Conservation (phyloP, 2,113 vertebrate species). For the Sylvia atricapilla region DNA sequence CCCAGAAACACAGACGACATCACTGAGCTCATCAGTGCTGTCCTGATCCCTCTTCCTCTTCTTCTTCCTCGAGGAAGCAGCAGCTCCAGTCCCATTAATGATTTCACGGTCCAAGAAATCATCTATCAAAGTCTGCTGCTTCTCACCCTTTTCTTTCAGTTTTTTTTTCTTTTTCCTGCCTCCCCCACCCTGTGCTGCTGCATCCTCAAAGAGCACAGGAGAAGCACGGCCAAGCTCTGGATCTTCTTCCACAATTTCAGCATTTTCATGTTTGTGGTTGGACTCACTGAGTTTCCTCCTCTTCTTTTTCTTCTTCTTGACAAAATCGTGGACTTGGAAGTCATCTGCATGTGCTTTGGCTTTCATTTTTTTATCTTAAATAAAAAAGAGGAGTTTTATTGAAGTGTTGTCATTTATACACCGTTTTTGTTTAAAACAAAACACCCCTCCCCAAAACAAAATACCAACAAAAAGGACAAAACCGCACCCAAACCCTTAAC, state of each 20-base stretch:
- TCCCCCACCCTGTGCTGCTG: not conserved
- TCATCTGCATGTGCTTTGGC: not conserved
- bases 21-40: not conserved
- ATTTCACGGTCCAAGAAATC: not conserved
- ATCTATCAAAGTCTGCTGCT: not conserved
- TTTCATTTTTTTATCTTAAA: slow-evolving; percentile 31
- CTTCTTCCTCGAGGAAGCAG: not conserved
- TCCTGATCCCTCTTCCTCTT: not conserved
- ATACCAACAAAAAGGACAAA: not conserved
- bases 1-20: not conserved
- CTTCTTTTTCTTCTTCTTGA: slow-evolving; percentile 53
- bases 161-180: not conserved
- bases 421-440: accelerated
- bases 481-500: not conserved
- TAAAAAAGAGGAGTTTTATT: not conserved
- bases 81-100: not conserved
- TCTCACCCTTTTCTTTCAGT: accelerated
- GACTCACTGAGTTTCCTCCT: not conserved
- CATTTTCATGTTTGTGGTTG: not conserved
- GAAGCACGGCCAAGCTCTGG: accelerated
- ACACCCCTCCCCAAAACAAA: accelerated
- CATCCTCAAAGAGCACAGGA: not conserved
- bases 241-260: not conserved
- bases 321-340: not conserved
- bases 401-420: not conserved